Percentiles rank a stretch among this genome's conserved stretches.
These are phyloP conservation scores for Strix uralensis DNA, from an alignment of 2,113 vertebrate species.

Conservation along the genomic window DNA sequence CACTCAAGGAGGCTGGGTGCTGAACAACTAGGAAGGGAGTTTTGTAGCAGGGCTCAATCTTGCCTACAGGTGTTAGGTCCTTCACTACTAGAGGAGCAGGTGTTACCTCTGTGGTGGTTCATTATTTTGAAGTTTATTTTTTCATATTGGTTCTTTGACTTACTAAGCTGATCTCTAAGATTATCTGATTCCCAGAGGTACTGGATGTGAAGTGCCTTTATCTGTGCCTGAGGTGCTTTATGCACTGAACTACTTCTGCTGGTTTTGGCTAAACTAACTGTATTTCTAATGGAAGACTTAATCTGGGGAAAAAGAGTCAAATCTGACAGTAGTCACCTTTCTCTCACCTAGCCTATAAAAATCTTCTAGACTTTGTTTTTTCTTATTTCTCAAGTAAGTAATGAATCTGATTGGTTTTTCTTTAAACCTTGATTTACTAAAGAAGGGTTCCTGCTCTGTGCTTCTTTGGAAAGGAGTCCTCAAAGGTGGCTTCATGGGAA, in stretches of 20 bases:
- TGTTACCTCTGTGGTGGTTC: not conserved
- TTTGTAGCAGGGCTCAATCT: not conserved
- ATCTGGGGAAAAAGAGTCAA: not conserved
- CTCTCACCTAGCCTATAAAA: not conserved
- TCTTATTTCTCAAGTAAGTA: not conserved
- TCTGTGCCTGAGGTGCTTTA: not conserved
- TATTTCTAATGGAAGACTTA: not conserved
- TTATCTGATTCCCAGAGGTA: not conserved
- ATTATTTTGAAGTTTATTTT: not conserved
- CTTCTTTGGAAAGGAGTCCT: not conserved
- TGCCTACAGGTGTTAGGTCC: rapidly evolving
- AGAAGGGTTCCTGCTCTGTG: not conserved
- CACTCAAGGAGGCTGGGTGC: not conserved
- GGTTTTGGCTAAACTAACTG: not conserved
- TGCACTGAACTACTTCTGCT: not conserved
- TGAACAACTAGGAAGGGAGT: not conserved
- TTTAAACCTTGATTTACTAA: not conserved
- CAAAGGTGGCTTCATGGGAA: not conserved
- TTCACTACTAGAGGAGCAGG: not conserved
- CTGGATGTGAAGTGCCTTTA: not conserved
- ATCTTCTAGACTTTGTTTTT: not conserved
- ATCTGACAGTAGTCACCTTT: not conserved
- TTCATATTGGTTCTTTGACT: not conserved
- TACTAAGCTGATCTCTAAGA: not conserved
- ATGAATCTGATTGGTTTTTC: not conserved